Base-by-base conservation (phyloP, 2,797 vertebrate species). In the Eidolon dupreanum region DNA sequence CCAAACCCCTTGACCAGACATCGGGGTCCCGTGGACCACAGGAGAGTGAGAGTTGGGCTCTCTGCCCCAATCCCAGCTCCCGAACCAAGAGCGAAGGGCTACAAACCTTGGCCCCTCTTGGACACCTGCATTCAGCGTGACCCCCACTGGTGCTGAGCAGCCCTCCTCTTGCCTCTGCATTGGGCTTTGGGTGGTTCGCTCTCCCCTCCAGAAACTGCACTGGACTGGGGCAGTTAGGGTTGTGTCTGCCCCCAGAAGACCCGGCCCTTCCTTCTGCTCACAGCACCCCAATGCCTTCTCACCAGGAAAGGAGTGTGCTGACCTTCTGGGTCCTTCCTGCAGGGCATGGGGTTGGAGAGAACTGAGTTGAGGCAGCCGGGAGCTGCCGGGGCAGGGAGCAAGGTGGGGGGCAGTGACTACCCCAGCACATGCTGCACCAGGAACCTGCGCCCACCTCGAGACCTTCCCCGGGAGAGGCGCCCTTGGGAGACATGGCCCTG, bases 1-100 rank as follows among this genome's bases (percentile, higher is more conserved):
- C 61, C 92, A 10, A 12, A 41, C 41, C 33, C 73, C 22, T 38
- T 70, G 13, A 2, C 38, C 33, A 43, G 55, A 43, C 41, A 1
- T 1, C 3, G 15, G 28, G 31, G 17, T 2, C 17, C 57, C 0
- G 0, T 5, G 88, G 33, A 57, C 63, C 5, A 17, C 6, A 9
- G 26, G 70, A 46, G 46, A 15, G 15, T 7, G 26, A 65, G 33
- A 38, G 17, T 4, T 16, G 26, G 16, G 26, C 36, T 36, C 38
- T 77, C 33, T 8, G 51, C 24, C 22, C 51, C 55, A 33, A 33
- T 77, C 65, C 66, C 33, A 22, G 16, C 75, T 53, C 84, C 51
- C 1, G 38, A 74, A 16, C 46, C 61, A 38, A 33, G 46, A 59
- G 36, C 0, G 1, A 8, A n/a, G 12, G 16, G 9, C 81, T 71